Evolutionary conservation across 2,113 vertebrate genomes (phyloP), one percentile per base, ranked within the genome.

Genomic region (Corythoichthys intestinalis): DNA sequence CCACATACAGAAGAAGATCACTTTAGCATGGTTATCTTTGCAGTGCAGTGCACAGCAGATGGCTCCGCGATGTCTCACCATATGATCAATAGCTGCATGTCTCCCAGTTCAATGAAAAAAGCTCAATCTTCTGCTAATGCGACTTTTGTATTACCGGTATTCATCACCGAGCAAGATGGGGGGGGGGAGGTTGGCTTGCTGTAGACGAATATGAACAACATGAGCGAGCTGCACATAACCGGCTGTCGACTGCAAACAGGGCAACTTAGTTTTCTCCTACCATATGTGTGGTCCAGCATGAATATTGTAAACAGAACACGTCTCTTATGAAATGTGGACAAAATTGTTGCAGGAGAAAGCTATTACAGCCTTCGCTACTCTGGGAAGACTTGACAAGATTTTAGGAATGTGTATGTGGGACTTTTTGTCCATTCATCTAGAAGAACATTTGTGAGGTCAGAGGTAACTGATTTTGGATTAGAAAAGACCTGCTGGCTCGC

Each of bases 41-140:
- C 82, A 69, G 71, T 81, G 80, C 80, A 69, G 71, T 63, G 66
- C 58, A 85, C 80, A 85, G 89, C 71, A 68, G 75, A 88, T 88
- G 54, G 79, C 69, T 67, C 15, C 34, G 73, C 35, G 66, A 74
- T 81, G 89, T 85, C 85, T 89, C 87, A 75, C 78, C 75, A 77
- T 77, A 81, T 85, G 85, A 92, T 89, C 86, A 86, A 87, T 83
- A 88, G 90, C 82, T 81, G 80, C 91, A 79, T 88, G 87, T 89
- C 86, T 76, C 66, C 76, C 74, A 75, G 77, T 85, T 81, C 79
- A 86, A 87, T 87, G 86, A 84, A 88, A 87, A 90, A 83, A 15
- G 4, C 60, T 63, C 86, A 85, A 84, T 89, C 78, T 85, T 84
- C 76, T 67, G 64, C 87, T 87, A 89, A 89, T 87, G 82, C 73